Evolutionary conservation across 1,140 invertebrate genomes (phyloP).

Genomic region (Cherax destructor): DNA sequence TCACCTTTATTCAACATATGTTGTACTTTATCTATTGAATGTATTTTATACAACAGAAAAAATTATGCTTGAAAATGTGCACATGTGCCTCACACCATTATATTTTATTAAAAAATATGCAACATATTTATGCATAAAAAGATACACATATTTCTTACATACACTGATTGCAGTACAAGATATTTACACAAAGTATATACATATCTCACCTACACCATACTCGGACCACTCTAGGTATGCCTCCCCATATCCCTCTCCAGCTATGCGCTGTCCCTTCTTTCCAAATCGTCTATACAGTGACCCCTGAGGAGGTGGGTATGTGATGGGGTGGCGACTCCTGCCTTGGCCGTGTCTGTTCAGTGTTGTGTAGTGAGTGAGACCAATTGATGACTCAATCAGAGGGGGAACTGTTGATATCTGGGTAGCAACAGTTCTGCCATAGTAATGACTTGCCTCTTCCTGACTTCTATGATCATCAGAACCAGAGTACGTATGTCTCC

Average conservation of each 20-base stretch:
- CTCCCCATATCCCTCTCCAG: constrained; percentile 61
- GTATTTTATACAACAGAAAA: too few species aligned
- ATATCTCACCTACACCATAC: constrained; percentile 61
- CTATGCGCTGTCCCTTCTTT: not conserved
- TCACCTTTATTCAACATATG: too few species aligned
- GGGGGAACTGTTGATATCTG: constrained; percentile 8
- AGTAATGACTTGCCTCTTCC: not conserved
- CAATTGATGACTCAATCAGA: constrained; percentile 35
- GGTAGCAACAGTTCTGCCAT: not conserved
- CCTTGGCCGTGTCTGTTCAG: constrained; percentile 9
- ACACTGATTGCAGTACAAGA: not conserved
- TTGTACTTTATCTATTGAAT: too few species aligned
- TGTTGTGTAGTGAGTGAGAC: constrained; percentile 45
- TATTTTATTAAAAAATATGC: too few species aligned
- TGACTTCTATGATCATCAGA: not conserved
- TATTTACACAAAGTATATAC: not conserved
- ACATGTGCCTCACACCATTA: too few species aligned
- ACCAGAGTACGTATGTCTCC: not conserved
- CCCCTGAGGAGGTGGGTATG: not conserved
- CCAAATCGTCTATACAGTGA: not conserved
- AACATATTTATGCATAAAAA: too few species aligned
- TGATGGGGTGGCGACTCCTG: not conserved
- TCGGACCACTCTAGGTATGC: constrained; percentile 66
- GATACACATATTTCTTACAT: not conserved
- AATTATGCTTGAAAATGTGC: too few species aligned